Evolutionary conservation across 2,797 vertebrate genomes (phyloP).

Genomic region (Potorous gilbertii): DNA sequence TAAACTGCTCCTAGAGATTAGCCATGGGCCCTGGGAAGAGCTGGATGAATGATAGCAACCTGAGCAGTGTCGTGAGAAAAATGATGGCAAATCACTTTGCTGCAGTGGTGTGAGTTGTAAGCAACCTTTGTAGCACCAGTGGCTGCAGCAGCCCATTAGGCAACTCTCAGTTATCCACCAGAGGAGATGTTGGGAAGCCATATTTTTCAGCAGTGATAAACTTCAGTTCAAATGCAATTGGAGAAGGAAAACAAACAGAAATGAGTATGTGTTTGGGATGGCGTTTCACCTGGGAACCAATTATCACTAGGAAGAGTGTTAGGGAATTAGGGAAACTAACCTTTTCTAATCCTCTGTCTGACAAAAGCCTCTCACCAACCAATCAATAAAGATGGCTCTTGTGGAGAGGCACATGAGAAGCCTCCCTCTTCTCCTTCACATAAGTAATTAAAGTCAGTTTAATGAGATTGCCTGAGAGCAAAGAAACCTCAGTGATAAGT

Average conservation of each 20-base stretch:
- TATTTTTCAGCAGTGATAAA: constrained; percentile 1
- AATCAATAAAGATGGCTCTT: constrained; percentile 62
- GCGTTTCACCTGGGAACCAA: constrained; percentile 73
- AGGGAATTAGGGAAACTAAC: constrained; percentile 75
- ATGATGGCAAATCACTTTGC: not conserved
- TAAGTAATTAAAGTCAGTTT: constrained; percentile 74
- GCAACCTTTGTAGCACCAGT: not conserved
- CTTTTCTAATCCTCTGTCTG: constrained; percentile 70
- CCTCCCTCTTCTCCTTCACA: constrained; percentile 42
- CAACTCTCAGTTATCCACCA: not conserved
- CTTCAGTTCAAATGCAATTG: constrained; percentile 29
- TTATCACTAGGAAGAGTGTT: constrained; percentile 68
- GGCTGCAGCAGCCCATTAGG: not conserved
- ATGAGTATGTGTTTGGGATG: not conserved
- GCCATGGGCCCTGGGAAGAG: not conserved
- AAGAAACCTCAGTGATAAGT: constrained; percentile 14
- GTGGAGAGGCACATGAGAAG: constrained; percentile 25
- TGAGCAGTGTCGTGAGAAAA: not conserved
- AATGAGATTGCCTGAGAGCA: constrained; percentile 69
- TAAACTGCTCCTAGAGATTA: not conserved
- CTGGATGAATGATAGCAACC: not conserved
- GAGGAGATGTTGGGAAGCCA: not conserved
- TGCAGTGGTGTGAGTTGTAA: not conserved
- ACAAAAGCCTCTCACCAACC: constrained; percentile 63
- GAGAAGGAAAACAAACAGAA: constrained; percentile 23